A percentile compares a stretch with the other conserved stretches of the same genome.
Conservation (phyloP, 2,888 invertebrate species). For the Troilus luridus region DNA sequence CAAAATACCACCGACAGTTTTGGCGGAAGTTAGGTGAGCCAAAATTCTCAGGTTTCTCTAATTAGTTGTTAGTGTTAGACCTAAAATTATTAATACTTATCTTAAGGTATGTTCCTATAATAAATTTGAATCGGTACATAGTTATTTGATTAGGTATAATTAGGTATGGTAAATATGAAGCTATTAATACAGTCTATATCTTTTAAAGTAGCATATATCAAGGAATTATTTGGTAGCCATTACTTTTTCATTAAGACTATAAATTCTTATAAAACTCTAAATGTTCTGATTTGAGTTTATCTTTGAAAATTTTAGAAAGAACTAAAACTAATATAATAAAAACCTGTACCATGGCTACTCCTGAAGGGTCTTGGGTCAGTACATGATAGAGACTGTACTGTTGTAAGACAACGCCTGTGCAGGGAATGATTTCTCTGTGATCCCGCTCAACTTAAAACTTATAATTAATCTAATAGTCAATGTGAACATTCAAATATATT, state of each 20-base stretch:
- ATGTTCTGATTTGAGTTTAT: no score
- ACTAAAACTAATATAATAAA: no score
- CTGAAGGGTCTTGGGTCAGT: no score
- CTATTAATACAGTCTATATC: neutral
- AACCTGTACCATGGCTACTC: no score
- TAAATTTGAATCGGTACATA: neutral
- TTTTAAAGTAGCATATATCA: neutral
- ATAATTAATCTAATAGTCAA: neutral
- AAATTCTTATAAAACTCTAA: no score
- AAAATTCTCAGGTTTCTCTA: neutral
- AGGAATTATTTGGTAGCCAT: no score
- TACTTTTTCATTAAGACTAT: no score
- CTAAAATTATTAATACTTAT: neutral
- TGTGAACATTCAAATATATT: neutral
- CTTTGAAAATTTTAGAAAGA: no score
- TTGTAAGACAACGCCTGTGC: no score
- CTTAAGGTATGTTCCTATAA: neutral
- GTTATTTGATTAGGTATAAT: neutral
- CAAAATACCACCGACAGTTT: neutral
- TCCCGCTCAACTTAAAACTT: neutral
- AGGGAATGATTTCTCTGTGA: no score
- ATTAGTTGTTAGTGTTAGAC: neutral
- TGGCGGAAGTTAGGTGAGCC: neutral
- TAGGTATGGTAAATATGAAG: neutral
- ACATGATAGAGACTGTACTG: no score